Evolutionary conservation across 1,140 invertebrate species (phyloP).

Genomic region (Panagrolaimus sp.): DNA sequence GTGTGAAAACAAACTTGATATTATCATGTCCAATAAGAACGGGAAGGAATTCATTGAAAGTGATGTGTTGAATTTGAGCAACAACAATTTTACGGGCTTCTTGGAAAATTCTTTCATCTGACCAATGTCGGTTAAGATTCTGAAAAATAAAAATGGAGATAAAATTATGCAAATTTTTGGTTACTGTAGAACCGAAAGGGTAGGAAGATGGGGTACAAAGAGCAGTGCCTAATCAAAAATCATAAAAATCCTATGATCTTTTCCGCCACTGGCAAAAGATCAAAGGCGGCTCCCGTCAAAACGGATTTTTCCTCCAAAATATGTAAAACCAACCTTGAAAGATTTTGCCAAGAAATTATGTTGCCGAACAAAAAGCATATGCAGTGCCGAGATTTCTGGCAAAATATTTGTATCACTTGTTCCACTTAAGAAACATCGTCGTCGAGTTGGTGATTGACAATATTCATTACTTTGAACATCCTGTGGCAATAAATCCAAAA

Average conservation of each 20-base stretch:
- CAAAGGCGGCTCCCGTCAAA: no score
- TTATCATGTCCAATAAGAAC: conserved; percentile 54
- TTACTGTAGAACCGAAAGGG: conserved; percentile 6
- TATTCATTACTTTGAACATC: conserved; percentile 32
- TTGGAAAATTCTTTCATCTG: conserved; percentile 85
- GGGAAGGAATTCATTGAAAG: conserved; percentile 61
- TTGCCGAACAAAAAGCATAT: conserved; percentile 77
- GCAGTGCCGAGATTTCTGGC: conserved; percentile 76
- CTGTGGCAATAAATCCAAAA: conserved; percentile 23
- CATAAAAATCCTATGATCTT: not conserved
- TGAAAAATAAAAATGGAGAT: conserved; percentile 61
- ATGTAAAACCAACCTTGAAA: conserved; percentile 42
- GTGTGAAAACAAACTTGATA: conserved; percentile 31
- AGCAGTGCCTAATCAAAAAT: no score
- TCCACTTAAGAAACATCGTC: conserved; percentile 59
- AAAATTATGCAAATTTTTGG: conserved; percentile 13
- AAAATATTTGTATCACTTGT: conserved; percentile 80
- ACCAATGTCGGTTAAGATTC: conserved; percentile 84
- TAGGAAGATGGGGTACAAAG: no score
- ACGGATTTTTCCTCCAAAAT: no score
- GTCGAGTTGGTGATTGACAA: conserved; percentile 28
- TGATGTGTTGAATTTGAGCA: conserved; percentile 53
- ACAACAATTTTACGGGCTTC: conserved; percentile 73
- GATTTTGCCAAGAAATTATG: conserved; percentile 62
- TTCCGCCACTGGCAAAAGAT: not conserved